Base-by-base conservation (phyloP, 2,797 vertebrate genomes). In the Limnodromus scolopaceus region DNA sequence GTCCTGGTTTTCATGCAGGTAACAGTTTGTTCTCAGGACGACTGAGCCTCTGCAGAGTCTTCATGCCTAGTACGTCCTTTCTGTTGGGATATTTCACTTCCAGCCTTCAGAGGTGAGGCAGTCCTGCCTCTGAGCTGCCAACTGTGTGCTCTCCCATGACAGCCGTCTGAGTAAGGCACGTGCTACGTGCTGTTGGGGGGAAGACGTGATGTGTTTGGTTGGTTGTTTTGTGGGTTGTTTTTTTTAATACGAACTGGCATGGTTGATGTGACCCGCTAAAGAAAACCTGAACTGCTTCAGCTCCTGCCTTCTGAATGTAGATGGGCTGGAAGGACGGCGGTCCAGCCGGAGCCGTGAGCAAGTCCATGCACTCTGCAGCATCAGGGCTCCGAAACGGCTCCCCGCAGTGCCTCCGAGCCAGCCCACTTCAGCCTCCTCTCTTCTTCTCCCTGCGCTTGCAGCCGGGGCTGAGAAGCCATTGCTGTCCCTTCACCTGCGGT, bases 361-460 rank as follows among this genome's bases (percentile, higher is more conserved):
- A 71, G n/a, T 43, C 34, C 38, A 0, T 0, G 0, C 0, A 7
- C 72, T 77, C 55, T 3, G 3, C 2, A 1, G 64, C 39, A 8
- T 7, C 7, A 1, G 66, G 43, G 24, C 27, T 27, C 20, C 3
- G 12, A 28, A 5, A 10, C 0, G 0, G 34, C 66, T 95, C 32
- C 32, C n/a, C 0, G 0, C 41, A 3, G 11, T 11, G 7, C 16
- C 57, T 65, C n/a, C 0, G 3, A 71, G 51, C 51, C 51, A 53
- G 51, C 51, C 51, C 51, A 11, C 51, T 53, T 53, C 51, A 53
- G 51, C 28, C 28, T 53, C 49, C 49, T 27, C 49, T 16, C 51
- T 30, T 16, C 51, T 30, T 28, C 51, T 30, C 28, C 51, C 51
- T 53, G 51, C 16, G 10, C 28, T 53, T 6, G 27, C 28, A 28